Base-by-base conservation (phyloP, 2,888 invertebrate genomes). In the Drosophila dives region DNA sequence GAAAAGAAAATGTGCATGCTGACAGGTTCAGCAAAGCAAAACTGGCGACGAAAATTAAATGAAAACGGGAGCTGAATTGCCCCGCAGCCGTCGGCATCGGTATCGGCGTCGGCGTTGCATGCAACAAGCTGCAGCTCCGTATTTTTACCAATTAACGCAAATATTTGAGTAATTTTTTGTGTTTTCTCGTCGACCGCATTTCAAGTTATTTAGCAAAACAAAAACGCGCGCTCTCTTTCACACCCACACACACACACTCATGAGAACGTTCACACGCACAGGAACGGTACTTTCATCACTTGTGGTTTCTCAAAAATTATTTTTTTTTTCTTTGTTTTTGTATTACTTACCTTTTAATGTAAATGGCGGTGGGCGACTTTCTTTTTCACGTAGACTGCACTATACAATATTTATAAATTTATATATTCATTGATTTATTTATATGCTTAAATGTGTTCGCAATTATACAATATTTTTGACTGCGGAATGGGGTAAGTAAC, bases 71-170 rank as follows among this genome's bases (percentile, higher is more conserved):
- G 80, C 80, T 80, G 59, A 66, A 69, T 69, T 77, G 69, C 63
- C 62, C 63, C 56, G 72, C 51, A 51, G 69, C 64, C 65, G 38
- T 12, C 33, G 58, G 15, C 64, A 56, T 48, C 55, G 65, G 32
- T 17, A 61, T 40, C 75, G 48, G 34, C 56, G 62, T 66, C 40
- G 40, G 55, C 66, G 75, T 73, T 80, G 81, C 83, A 81, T 79
- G 79, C 81, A 81, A 81, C 83, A 81, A 83, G 78, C 83, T 75
- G 83, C 71, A 83, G 63, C 60, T 54, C 54, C 58, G 70, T 88
- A 77, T 88, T 88, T 86, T 80, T 86, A 80, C 75, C 61, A 86
- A 80, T 83, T 76, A 69, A 69, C 83, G 72, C 69, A 88, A 86
- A 72, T 74, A 83, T 88, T 83, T 81, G 55, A 83, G 69, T 65